These are phyloP conservation scores for Platyrinchus mystaceus DNA, from an alignment of 2,797 vertebrate genomes.

Conservation along the genomic window DNA sequence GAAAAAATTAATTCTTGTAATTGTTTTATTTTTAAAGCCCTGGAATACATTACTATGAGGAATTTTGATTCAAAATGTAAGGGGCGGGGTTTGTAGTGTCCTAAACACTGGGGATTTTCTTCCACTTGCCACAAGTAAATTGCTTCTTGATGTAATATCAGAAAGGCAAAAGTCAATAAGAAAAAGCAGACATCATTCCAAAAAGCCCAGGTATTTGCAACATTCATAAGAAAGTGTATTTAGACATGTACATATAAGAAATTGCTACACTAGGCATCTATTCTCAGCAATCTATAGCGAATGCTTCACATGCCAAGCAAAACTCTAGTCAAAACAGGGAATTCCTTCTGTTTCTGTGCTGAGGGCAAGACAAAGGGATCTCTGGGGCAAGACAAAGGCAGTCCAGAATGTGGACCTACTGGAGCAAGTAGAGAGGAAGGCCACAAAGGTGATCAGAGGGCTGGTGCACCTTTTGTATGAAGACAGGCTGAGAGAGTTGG, in stretches of 20 bases:
- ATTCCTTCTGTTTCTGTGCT: slow-evolving; percentile 48
- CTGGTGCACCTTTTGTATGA: neutral
- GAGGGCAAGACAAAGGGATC: neutral
- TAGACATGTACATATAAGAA: slow-evolving; percentile 22
- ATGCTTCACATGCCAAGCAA: neutral
- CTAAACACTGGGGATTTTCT: neutral
- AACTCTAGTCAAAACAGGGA: slow-evolving; percentile 25
- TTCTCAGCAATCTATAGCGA: slow-evolving; percentile 17
- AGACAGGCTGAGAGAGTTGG: neutral
- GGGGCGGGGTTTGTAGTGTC: accelerated
- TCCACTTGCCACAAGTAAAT: neutral
- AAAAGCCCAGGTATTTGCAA: slow-evolving; percentile 37
- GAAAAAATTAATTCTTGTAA: neutral
- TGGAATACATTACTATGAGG: neutral
- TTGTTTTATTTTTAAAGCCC: neutral
- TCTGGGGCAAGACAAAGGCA: slow-evolving; percentile 49
- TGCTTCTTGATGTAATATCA: neutral
- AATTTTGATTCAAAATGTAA: neutral
- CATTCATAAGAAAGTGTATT: slow-evolving; percentile 47
- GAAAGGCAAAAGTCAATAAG: slow-evolving; percentile 24
- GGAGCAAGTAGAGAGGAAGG: neutral
- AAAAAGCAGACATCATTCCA: slow-evolving; percentile 9
- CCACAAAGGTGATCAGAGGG: neutral
- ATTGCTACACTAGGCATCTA: neutral
- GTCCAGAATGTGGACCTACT: neutral